phyloP scores from a whole-genome alignment of 2,113 vertebrate genomes.

The zebrafish (Danio rerio) region GRCz12tu NC_133180.1:45525001-45525500 shows the following conservation, averaged over 20 bases:
- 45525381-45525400: neutral
- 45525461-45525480: neutral
- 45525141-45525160: neutral
- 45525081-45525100: constrained; percentile 50
- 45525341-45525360: too few relatives aligned
- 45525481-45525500: neutral
- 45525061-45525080: constrained; percentile 41
- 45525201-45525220: neutral
- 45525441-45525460: neutral
- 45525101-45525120: constrained; percentile 10
- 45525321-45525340: too few relatives aligned
- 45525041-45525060: constrained; percentile 33
- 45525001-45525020: constrained; percentile 68
- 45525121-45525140: constrained; percentile 19
- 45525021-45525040: constrained; percentile 41
- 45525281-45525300: too few relatives aligned
- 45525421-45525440: too few relatives aligned
- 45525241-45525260: too few relatives aligned
- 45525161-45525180: neutral
- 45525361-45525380: neutral
- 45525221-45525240: too few relatives aligned
- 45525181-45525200: too few relatives aligned
- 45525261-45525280: too few relatives aligned
- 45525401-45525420: too few relatives aligned
- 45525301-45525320: too few relatives aligned